Evolutionary conservation across 2,888 invertebrate species (phyloP).

Genomic region (Marronus borbonicus): DNA sequence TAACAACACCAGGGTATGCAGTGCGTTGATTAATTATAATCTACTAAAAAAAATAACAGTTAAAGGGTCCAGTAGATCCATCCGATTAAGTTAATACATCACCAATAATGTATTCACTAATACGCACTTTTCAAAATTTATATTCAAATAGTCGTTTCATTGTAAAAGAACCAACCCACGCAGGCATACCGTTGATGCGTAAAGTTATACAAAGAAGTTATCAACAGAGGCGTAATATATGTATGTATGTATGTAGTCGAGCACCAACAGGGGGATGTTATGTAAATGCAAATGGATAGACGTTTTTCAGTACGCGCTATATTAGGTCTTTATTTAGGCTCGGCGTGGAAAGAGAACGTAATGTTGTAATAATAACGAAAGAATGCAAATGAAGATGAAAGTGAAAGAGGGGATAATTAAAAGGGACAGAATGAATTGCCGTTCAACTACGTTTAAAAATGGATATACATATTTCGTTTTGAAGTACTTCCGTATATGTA

Average conservation of each 20-base stretch:
- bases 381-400: slow-evolving; percentile 45
- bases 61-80: too few relatives aligned
- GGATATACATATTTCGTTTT: slow-evolving; percentile 15
- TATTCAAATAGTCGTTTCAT: neutral
- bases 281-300: slow-evolving; percentile 40
- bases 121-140: neutral
- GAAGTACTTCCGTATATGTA: neutral
- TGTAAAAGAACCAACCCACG: neutral
- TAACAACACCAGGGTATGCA: too few relatives aligned
- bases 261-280: slow-evolving; percentile 31
- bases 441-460: slow-evolving; percentile 20
- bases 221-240: neutral
- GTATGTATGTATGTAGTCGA: slow-evolving; percentile 4
- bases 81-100: too few relatives aligned
- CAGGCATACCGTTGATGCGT: slow-evolving; percentile 3
- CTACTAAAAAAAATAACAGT: too few relatives aligned
- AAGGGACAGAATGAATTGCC: slow-evolving; percentile 31
- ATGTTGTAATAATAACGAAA: slow-evolving; percentile 44
- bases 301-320: slow-evolving; percentile 25
- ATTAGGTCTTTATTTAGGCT: slow-evolving; percentile 42
- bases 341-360: slow-evolving; percentile 36
- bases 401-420: slow-evolving; percentile 43
- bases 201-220: slow-evolving; percentile 4
- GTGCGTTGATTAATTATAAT: too few relatives aligned
- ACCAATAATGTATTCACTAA: too few relatives aligned